Evolutionary conservation across 2,113 vertebrate species (phyloP).

Genomic region (Bos javanicus): DNA sequence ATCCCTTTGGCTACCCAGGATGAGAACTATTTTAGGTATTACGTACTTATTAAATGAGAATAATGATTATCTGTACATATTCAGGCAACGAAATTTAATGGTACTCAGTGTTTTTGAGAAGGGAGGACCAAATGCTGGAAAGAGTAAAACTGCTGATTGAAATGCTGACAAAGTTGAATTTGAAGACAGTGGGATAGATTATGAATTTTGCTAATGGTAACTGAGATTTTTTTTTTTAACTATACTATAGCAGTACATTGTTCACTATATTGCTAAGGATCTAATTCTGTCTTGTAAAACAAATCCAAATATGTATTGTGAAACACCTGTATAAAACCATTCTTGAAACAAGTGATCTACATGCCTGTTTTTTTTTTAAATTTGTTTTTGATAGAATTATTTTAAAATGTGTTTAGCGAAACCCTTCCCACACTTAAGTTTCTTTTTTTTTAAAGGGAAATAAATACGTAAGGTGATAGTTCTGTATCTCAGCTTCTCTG

Average conservation of each 20-base stretch:
- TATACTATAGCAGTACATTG: not conserved
- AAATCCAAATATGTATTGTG: constrained; percentile 30
- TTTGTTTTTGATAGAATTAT: constrained; percentile 47
- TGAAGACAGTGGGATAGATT: not conserved
- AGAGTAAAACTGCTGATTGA: not conserved
- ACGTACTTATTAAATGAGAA: not conserved
- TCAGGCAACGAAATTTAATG: not conserved
- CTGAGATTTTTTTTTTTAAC: not conserved
- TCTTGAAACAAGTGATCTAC: constrained; percentile 30
- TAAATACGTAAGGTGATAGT: not conserved
- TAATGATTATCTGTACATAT: constrained; percentile 44
- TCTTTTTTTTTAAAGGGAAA: not conserved
- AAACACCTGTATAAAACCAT: constrained; percentile 60
- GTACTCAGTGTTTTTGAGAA: not conserved
- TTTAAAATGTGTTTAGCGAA: constrained; percentile 50
- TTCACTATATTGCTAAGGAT: constrained; percentile 33
- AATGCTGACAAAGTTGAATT: constrained; percentile 20
- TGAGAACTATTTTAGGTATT: constrained; percentile 20
- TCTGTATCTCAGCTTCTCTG: constrained; percentile 2
- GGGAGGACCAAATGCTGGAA: not conserved
- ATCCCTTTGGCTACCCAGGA: constrained; percentile 32
- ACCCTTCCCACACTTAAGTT: constrained; percentile 2
- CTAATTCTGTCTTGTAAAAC: constrained; percentile 40
- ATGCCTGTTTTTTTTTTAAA: constrained; percentile 50
- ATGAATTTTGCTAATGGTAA: constrained; percentile 28